Evolutionary conservation across 2,797 vertebrate genomes (phyloP), one percentile per base, ranked within the genome.

Genomic region (Astyanax mexicanus): DNA sequence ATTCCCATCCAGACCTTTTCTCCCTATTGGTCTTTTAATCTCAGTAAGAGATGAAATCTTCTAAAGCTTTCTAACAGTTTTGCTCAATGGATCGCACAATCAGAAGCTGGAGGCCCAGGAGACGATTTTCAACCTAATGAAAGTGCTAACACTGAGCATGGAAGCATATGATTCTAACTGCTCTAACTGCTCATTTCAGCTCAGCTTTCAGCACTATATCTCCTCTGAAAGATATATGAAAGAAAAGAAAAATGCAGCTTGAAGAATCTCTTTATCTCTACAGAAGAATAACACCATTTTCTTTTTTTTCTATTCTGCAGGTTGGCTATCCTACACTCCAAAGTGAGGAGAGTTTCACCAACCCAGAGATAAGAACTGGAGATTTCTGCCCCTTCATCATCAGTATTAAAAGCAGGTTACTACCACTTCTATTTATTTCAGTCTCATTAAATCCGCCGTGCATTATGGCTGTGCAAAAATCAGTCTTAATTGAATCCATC

Each of bases 231-330:
- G 44, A 45, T 19, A 45, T 13, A 45, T 49, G 42, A 29, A 27
- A 15, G 15, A 11, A 15, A 13, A 66, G n/a, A 66, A 44, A 32
- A 35, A 67, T n/a, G 23, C 32, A 29, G 45, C 25, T 23, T 67
- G 38, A 35, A 64, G 17, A 54, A 51, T 51, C 27, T 64, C 45
- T n/a, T n/a, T 12, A 47, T 40, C 49, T 37, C 32, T 55, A 23
- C 51, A 55, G 25, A 55, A 19, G 23, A 10, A 25, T 29, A 58
- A 17, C 60, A 42, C 11, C 10, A 52, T 57, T 29, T 58, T 11
- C 17, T 68, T 40, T 40, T 17, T 61, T 52, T 55, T 76, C 47
- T 76, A 76, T 55, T 11, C n/a, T 19, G 47, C 27, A 27, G 21
- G n/a, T n/a, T n/a, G n/a, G 55, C n/a, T n/a, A n/a, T n/a, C n/a